A percentile compares a stretch with the other conserved stretches of the same genome.
phyloP scores from a whole-genome alignment of 2,113 vertebrate genomes.

The Percopsis transmontana region DNA sequence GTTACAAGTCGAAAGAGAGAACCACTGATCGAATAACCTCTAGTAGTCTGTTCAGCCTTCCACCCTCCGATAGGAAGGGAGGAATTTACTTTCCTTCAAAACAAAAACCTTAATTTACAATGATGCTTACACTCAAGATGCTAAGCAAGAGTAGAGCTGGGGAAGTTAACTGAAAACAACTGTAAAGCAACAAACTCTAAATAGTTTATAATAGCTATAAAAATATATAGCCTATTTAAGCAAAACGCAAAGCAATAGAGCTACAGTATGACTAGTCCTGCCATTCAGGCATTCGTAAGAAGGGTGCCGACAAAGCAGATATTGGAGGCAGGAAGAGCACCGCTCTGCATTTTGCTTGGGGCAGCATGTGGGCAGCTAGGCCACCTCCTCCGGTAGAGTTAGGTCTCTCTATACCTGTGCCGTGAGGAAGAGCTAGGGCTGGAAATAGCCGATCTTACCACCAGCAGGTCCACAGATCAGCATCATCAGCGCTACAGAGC shows the following conservation, averaged over 20 bases:
- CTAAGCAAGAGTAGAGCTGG: too few relatives aligned
- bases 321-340: conserved; percentile 40
- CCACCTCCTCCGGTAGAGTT: conserved; percentile 46
- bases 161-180: too few relatives aligned
- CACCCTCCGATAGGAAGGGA: too few relatives aligned
- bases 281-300: conserved; percentile 4
- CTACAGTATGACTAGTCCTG: conserved; percentile 20
- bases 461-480: conserved; percentile 35
- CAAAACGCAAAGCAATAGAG: too few relatives aligned
- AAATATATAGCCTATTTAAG: conserved; percentile 27
- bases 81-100: too few relatives aligned
- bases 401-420: conserved; percentile 51
- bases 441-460: conserved; percentile 61
- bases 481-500: conserved; percentile 34
- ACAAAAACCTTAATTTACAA: too few relatives aligned
- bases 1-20: too few relatives aligned
- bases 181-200: too few relatives aligned
- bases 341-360: conserved; percentile 52
- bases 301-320: conserved; percentile 27
- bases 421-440: conserved; percentile 51
- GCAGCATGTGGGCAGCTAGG: conserved; percentile 40
- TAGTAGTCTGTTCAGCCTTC: too few relatives aligned
- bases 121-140: too few relatives aligned
- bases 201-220: conserved; percentile 2
- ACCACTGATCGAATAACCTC: too few relatives aligned